Evolutionary conservation across 2,888 invertebrate genomes (phyloP).

Genomic region (Spilarctia lutea): DNA sequence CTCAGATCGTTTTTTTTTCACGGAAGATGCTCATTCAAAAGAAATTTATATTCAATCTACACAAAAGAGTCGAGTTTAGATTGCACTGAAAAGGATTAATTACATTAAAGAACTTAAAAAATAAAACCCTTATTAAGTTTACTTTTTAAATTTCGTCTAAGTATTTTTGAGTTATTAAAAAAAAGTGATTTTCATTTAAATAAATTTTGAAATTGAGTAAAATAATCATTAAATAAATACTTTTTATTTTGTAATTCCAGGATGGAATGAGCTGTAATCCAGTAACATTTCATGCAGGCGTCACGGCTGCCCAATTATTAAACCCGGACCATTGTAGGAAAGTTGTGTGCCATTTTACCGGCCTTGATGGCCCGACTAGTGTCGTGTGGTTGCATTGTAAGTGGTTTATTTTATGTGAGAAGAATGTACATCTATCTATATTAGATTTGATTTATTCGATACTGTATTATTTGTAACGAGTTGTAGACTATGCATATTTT

Average conservation of each 20-base stretch:
- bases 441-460: neutral
- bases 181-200: too few species aligned
- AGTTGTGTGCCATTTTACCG: constrained; percentile 88
- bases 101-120: too few species aligned
- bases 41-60: too few species aligned
- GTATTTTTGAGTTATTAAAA: too few species aligned
- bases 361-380: constrained; percentile 85
- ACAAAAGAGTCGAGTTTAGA: too few species aligned
- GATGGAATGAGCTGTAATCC: constrained; percentile 87
- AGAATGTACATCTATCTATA: neutral
- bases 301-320: constrained; percentile 68
- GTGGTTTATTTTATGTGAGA: constrained; percentile 13
- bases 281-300: constrained; percentile 75
- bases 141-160: too few species aligned
- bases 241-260: constrained; percentile 60
- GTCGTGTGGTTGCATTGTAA: constrained; percentile 71
- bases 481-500: neutral
- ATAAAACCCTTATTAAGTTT: too few species aligned
- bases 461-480: neutral
- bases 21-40: too few species aligned
- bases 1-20: too few species aligned
- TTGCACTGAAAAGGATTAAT: too few species aligned
- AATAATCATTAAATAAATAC: neutral
- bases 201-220: too few species aligned
- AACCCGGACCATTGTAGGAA: constrained; percentile 61